Base-by-base conservation (phyloP, 2,888 invertebrate genomes). In the Norana najaformis region DNA sequence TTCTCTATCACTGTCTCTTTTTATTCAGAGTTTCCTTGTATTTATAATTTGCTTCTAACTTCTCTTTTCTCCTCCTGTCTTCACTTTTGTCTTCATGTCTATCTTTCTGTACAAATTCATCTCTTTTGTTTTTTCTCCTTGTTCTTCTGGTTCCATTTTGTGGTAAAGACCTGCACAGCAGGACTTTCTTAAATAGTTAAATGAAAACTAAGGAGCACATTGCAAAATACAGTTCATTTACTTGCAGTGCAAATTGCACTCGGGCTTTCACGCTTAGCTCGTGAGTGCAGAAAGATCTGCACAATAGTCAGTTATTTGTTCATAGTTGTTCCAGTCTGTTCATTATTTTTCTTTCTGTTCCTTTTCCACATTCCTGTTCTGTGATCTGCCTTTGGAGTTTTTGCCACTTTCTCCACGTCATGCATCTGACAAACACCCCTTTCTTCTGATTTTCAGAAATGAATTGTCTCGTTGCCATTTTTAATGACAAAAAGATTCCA, bases 401-500 rank as follows among this genome's bases (percentile, higher is more conserved):
- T n/a, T n/a, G n/a, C n/a, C n/a, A n/a, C n/a, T n/a, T n/a, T n/a
- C 69, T 69, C 11, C 30, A n/a, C 30, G 30, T 69, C 30, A n/a
- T n/a, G 13, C 11, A 13, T n/a, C n/a, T 69, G 69, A 13, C 69
- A 69, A 11, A n/a, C 69, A 69, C n/a, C n/a, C 30, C 69, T n/a
- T n/a, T n/a, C n/a, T 69, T 69, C 69, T 69, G n/a, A 30, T 82
- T 35, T 85, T 11, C 91, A 92, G 92, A 94, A 89, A 92, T 96
- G 93, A 93, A 95, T 11, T 96, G 96, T 92, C 92, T 96, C 91
- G 92, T 95, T 89, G 92, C 94, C 30, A 93, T 94, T 34, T 91
- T 94, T 88, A 94, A 95, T 90, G 96, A 97, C 93, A 53, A 96
- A 89, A 96, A 96, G 88, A 96, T 96, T 93, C 96, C 96, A 92